These are phyloP conservation scores for Cynopterus brachyotis DNA, from an alignment of 2,113 vertebrate species.

Conservation along the genomic window DNA sequence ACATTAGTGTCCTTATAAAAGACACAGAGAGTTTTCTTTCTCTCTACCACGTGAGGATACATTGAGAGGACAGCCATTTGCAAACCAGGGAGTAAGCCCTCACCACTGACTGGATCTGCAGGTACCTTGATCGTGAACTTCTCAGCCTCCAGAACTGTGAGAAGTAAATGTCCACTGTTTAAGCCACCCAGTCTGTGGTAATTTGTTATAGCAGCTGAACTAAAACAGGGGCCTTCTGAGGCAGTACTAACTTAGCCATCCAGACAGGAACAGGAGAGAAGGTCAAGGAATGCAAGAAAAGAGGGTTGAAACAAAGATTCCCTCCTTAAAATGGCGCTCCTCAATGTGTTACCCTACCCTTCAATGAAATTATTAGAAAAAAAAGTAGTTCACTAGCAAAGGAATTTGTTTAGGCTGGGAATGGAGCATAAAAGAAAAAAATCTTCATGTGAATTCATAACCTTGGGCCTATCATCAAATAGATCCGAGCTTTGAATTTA, in stretches of 20 bases:
- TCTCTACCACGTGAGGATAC: not conserved
- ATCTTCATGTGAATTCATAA: not conserved
- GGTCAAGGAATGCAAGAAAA: not conserved
- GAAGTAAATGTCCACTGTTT: not conserved
- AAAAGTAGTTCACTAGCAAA: not conserved
- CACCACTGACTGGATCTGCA: not conserved
- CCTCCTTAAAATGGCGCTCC: too few relatives aligned
- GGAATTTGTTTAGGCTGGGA: not conserved
- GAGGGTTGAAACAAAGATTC: not conserved
- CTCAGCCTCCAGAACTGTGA: not conserved
- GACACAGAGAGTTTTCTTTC: not conserved
- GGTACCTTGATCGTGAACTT: not conserved
- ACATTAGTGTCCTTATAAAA: not conserved
- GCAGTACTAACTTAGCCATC: not conserved
- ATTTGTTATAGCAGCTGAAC: not conserved
- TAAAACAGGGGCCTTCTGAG: not conserved
- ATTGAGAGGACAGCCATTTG: not conserved
- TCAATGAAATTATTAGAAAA: not conserved
- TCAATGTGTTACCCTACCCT: not conserved
- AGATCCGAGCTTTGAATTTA: not conserved
- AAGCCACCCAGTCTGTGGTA: not conserved
- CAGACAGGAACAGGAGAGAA: not conserved
- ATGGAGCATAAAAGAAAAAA: not conserved
- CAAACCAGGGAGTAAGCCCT: not conserved
- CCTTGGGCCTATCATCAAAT: not conserved